Base-by-base conservation (phyloP, 2,113 vertebrate genomes). In the Cyanistes caeruleus region DNA sequence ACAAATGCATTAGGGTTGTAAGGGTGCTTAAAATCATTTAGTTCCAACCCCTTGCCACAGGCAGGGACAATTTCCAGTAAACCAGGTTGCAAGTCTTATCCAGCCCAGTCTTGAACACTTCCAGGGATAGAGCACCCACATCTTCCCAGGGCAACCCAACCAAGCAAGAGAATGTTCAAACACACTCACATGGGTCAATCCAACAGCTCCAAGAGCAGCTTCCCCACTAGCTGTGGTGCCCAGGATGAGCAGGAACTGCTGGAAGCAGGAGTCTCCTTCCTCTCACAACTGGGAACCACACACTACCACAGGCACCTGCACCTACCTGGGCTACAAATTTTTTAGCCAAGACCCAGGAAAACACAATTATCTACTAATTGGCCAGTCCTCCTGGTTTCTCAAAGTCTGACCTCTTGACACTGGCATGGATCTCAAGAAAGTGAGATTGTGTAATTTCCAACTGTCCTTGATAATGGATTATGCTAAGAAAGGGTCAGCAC, bases 291-390 rank as follows among this genome's bases (percentile, higher is more conserved):
- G 1, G 1, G 31, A 89, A 5, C 16, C 73, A 27, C 15, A 44
- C 3, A 24, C 13, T 35, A 2, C 8, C 5, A 11, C 3, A 58
- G 3, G 2, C 6, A 39, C 1, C 1, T 13, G 1, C 0, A 0
- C 24, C 27, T 55, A 59, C 56, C 56, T 64, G 73, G 39, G 19
- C 44, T 76, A 73, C 7, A 52, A 3, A 11, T 31, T 1, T 81
- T 65, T 58, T 59, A 84, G 52, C 48, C 39, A 83, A 70, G 49
- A 49, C 23, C 14, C 35, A 70, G 52, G 58, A 72, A 86, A 90
- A 60, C 5, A 81, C 51, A 69, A 67, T 78, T 90, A 52, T 30
- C n/a, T 39, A 22, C 27, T 86, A 84, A 87, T 5, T 63, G 11
- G 46, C 44, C 51, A 80, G 41, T 39, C 48, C 43, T 84, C 7